Evolutionary conservation across 2,797 vertebrate genomes (phyloP).

Genomic region (Anabacerthia variegaticeps): DNA sequence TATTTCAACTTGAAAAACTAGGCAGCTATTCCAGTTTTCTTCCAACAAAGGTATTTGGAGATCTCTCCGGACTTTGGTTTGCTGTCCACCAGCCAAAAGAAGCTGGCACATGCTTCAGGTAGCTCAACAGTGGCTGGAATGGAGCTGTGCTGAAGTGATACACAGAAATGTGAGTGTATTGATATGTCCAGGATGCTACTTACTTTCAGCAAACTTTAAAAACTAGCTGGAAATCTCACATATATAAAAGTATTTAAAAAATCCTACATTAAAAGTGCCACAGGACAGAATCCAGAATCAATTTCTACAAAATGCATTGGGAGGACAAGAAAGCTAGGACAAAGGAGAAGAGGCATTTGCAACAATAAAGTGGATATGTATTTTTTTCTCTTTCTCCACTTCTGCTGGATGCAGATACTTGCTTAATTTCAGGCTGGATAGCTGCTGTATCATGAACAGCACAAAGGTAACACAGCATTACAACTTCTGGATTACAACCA

Average conservation of each 20-base stretch:
- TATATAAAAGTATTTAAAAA: not conserved
- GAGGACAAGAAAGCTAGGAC: not conserved
- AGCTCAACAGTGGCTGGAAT: not conserved
- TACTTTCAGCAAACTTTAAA: not conserved
- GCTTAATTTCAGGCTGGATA: not conserved
- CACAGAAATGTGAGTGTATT: too few species aligned
- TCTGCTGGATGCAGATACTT: not conserved
- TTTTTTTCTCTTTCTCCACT: not conserved
- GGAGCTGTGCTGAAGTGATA: not conserved
- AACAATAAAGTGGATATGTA: fast-evolving
- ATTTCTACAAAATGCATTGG: not conserved
- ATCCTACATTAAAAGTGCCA: not conserved
- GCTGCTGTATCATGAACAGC: not conserved
- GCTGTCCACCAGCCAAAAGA: not conserved
- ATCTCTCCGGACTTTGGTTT: not conserved
- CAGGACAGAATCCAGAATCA: not conserved
- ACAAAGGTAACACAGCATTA: not conserved
- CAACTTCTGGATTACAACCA: not conserved
- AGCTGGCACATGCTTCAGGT: not conserved
- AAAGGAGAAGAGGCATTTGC: not conserved
- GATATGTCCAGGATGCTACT: not conserved
- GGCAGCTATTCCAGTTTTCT: not conserved
- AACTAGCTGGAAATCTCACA: not conserved
- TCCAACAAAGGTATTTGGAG: not conserved
- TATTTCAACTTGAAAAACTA: not conserved